Conservation (phyloP, 1,140 invertebrate species). For the Frieseomelitta varia region DNA sequence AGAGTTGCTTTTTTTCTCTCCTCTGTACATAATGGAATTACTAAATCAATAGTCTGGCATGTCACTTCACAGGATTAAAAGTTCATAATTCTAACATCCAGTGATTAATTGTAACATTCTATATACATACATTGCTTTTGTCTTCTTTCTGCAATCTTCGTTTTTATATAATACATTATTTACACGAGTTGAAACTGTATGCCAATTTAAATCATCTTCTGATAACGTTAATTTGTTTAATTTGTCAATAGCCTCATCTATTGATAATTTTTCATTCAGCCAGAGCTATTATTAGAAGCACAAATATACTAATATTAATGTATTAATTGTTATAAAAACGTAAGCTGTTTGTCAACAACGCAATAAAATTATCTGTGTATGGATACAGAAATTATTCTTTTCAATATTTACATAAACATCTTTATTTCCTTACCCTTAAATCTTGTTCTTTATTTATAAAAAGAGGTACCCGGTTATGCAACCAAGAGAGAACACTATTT, state of each 20-base stretch:
- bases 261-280: constrained; percentile 85
- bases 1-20: constrained; percentile 61
- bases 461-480: constrained; percentile 92
- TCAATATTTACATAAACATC: not conserved
- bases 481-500: constrained; percentile 86
- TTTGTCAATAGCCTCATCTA: constrained; percentile 58
- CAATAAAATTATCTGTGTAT: too few species aligned
- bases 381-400: not conserved
- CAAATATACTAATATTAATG: constrained; percentile 15
- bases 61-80: constrained; percentile 56
- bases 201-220: constrained; percentile 83
- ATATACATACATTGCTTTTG: constrained; percentile 69
- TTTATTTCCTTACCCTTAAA: constrained; percentile 83
- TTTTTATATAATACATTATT: constrained; percentile 89
- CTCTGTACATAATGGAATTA: constrained; percentile 65
- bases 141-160: constrained; percentile 85
- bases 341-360: too few species aligned
- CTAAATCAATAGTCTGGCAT: constrained; percentile 62
- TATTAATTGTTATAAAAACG: constrained; percentile 5
- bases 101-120: constrained; percentile 14
- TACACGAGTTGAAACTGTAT: constrained; percentile 87
- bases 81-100: constrained; percentile 16
- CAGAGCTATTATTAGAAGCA: constrained; percentile 83
- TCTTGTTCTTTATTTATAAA: constrained; percentile 87
- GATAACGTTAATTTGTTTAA: constrained; percentile 67